phyloP scores from a whole-genome alignment of 2,888 invertebrate species.

The Petrophora chlorosata region DNA sequence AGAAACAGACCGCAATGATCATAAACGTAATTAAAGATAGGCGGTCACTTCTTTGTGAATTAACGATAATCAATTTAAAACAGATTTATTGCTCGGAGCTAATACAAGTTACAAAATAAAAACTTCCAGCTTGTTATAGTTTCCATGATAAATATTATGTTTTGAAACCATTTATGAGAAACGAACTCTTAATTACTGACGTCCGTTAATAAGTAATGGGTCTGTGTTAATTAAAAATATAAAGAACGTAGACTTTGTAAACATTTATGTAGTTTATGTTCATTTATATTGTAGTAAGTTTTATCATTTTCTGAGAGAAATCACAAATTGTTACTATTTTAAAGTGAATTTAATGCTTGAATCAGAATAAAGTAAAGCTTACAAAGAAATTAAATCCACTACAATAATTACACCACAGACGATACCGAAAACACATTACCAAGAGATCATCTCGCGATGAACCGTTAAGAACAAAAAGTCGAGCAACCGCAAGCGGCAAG shows the following conservation, averaged over 20 bases:
- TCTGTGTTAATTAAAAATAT: slow-evolving; percentile 23
- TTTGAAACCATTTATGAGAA: slow-evolving; percentile 52
- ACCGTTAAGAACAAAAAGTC: slow-evolving; percentile 75
- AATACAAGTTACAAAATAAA: slow-evolving; percentile 56
- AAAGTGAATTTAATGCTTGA: background rate
- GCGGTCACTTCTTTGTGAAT: slow-evolving; percentile 69
- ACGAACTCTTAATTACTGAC: slow-evolving; percentile 48
- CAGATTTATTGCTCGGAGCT: slow-evolving; percentile 64
- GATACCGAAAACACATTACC: slow-evolving; percentile 70
- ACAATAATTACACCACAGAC: slow-evolving; percentile 51
- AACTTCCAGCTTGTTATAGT: slow-evolving; percentile 63
- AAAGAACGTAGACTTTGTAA: background rate
- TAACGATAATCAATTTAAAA: slow-evolving; percentile 74
- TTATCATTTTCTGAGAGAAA: too few relatives aligned
- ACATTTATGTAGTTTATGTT: too few relatives aligned
- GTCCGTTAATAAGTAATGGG: slow-evolving; percentile 35
- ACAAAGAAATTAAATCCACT: slow-evolving; percentile 39
- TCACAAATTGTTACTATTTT: too few relatives aligned
- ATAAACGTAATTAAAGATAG: slow-evolving; percentile 72
- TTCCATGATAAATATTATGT: slow-evolving; percentile 65
- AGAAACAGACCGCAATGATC: slow-evolving; percentile 52
- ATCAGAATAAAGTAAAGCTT: slow-evolving; percentile 15
- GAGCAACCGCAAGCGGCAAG: slow-evolving; percentile 67
- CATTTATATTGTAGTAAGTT: background rate
- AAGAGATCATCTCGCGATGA: slow-evolving; percentile 76